Evolutionary conservation across 2,888 invertebrate genomes (phyloP).

Genomic region (Ormyrus rosae): DNA sequence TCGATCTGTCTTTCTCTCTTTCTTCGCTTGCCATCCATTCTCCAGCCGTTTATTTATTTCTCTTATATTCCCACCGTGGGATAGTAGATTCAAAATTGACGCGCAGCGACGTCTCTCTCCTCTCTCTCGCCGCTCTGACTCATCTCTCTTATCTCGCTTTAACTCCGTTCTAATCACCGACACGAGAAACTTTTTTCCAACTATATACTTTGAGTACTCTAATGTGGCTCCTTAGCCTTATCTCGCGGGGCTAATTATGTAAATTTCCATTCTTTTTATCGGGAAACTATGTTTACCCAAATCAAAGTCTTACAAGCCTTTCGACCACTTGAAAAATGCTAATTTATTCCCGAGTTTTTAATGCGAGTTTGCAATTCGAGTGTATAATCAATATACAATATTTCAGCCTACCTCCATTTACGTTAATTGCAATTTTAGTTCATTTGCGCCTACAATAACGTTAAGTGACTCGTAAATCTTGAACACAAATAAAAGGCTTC

Average conservation of each 20-base stretch:
- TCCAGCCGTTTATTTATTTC: slow-evolving; percentile 55
- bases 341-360: not conserved
- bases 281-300: not conserved
- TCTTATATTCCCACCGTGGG: slow-evolving; percentile 45
- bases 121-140: not conserved
- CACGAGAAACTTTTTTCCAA: not conserved
- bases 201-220: slow-evolving; percentile 23
- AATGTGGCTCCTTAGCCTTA: not conserved
- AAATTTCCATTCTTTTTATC: slow-evolving; percentile 11
- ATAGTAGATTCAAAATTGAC: slow-evolving; percentile 50
- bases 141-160: slow-evolving; percentile 34
- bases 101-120: slow-evolving; percentile 19
- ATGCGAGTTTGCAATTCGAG: not conserved
- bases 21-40: slow-evolving; percentile 40
- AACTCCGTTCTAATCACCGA: slow-evolving; percentile 36
- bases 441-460: too few species aligned
- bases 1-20: slow-evolving; percentile 13
- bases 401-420: too few species aligned
- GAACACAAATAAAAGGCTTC: too few species aligned
- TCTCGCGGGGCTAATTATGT: not conserved
- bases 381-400: too few species aligned
- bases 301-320: too few species aligned
- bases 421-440: too few species aligned
- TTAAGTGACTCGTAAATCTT: too few species aligned
- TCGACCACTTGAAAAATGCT: too few species aligned